phyloP scores from a whole-genome alignment of 2,797 vertebrate species.

The Pangasius krempfi region DNA sequence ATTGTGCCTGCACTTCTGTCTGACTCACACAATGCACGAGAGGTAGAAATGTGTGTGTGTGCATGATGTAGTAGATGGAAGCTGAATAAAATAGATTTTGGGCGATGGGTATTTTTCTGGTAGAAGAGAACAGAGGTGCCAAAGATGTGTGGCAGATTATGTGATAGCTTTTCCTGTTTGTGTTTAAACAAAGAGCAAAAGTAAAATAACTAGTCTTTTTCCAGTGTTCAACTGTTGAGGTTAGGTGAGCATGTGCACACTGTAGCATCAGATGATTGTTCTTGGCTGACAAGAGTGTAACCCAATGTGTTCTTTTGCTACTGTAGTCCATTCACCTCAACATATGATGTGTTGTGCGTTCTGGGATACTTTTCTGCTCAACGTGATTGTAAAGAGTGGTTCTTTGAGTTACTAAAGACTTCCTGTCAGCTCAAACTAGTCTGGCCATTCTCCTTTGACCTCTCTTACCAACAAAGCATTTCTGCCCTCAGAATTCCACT shows the following conservation, averaged over 20 bases:
- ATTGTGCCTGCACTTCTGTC: conserved; percentile 34
- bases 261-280: not conserved
- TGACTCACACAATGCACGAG: conserved; percentile 30
- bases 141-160: conserved; percentile 1
- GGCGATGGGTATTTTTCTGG: conserved; percentile 35
- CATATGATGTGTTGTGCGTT: not conserved
- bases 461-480: not conserved
- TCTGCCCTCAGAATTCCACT: not conserved
- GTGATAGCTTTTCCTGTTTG: not conserved
- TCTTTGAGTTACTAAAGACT: conserved; percentile 1
- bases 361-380: not conserved
- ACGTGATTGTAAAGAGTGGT: not conserved
- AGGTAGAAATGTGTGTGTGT: conserved; percentile 27
- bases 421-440: not conserved
- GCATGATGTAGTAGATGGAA: not conserved
- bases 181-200: not conserved
- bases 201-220: not conserved
- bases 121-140: conserved; percentile 16
- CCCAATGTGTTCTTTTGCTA: not conserved
- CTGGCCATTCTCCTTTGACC: not conserved
- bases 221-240: not conserved
- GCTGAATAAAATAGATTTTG: conserved; percentile 44
- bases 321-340: not conserved
- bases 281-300: not conserved
- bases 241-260: not conserved